Evolutionary conservation across 2,113 vertebrate species (phyloP).

Genomic region (Muntiacus reevesi): DNA sequence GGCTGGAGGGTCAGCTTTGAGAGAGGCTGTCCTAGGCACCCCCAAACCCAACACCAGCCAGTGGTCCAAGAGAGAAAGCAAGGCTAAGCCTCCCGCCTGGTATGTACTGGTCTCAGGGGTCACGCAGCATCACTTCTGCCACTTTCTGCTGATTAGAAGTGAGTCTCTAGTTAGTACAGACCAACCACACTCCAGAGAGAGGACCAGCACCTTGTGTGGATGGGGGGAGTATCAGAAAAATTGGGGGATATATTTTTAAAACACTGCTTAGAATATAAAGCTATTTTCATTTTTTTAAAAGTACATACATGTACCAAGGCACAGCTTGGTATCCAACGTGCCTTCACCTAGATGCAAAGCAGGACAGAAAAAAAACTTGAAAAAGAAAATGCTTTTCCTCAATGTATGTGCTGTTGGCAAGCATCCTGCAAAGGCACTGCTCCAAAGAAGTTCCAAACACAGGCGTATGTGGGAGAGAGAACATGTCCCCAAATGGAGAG

Average conservation of each 20-base stretch:
- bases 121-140: background rate
- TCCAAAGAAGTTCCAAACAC: background rate
- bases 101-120: background rate
- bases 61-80: background rate
- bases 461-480: background rate
- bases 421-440: background rate
- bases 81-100: background rate
- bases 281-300: background rate
- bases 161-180: background rate
- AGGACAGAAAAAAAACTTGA: background rate
- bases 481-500: background rate
- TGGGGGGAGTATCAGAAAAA: background rate
- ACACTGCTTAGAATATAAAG: background rate
- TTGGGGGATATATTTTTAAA: background rate
- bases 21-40: background rate
- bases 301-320: background rate
- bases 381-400: slow-evolving; percentile 19
- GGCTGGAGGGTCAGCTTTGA: background rate
- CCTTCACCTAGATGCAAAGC: background rate
- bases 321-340: background rate
- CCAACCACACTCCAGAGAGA: background rate
- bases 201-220: background rate
- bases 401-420: background rate
- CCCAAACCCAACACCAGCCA: background rate
- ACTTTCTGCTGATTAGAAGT: background rate